Conservation (phyloP, 2,797 vertebrate species). For the Rhinichthys osculus region DNA sequence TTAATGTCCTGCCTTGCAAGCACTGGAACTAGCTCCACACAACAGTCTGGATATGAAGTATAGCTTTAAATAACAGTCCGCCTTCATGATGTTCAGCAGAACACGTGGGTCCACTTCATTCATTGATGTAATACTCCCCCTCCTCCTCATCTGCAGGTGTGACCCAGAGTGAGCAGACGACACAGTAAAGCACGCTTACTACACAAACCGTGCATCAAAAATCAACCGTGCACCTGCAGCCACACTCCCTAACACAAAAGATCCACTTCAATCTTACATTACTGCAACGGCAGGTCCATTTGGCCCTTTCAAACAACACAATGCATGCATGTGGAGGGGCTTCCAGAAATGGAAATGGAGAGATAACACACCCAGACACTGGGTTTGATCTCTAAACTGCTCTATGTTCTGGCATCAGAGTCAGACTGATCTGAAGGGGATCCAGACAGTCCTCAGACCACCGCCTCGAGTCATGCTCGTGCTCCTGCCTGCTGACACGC, state of each 20-base stretch:
- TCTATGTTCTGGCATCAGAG: constrained; percentile 9
- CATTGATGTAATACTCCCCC: constrained; percentile 42
- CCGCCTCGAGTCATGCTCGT: constrained; percentile 51
- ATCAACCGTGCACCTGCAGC: constrained; percentile 63
- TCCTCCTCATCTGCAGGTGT: constrained; percentile 53
- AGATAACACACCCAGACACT: constrained; percentile 52
- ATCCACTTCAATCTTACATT: constrained; percentile 48
- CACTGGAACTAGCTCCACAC: constrained; percentile 1
- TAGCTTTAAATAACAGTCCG: constrained; percentile 19
- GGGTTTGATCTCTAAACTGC: constrained; percentile 49
- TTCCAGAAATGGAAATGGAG: constrained; percentile 51
- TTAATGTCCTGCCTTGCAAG: not conserved
- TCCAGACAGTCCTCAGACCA: constrained; percentile 57
- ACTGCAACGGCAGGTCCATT: constrained; percentile 65
- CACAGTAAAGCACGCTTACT: constrained; percentile 4
- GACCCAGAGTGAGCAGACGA: constrained; percentile 35
- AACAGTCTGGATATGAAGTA: constrained; percentile 22
- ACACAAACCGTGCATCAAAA: constrained; percentile 18
- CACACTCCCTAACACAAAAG: constrained; percentile 19
- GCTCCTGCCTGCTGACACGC: constrained; percentile 23
- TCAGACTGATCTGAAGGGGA: constrained; percentile 6
- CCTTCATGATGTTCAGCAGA: constrained; percentile 30
- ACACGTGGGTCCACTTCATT: constrained; percentile 42
- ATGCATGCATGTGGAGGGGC: constrained; percentile 53
- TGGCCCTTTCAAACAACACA: constrained; percentile 68